Evolutionary conservation across 2,113 vertebrate genomes (phyloP).

Genomic region (Caretta caretta): DNA sequence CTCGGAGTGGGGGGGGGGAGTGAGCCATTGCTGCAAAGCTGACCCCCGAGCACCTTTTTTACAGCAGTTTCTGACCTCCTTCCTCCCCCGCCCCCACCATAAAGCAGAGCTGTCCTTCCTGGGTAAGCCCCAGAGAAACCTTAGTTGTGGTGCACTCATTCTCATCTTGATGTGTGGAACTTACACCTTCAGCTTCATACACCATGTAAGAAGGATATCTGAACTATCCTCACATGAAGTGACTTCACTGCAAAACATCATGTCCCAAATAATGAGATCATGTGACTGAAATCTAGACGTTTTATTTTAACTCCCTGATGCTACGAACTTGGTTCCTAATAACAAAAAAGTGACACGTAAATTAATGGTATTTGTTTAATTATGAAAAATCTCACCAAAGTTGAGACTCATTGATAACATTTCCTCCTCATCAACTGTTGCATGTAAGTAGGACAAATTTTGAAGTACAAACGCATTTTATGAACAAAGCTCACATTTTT

Average conservation of each 20-base stretch:
- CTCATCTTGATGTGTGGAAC: background rate
- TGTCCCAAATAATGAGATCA: background rate
- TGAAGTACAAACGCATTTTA: background rate
- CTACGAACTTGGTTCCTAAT: background rate
- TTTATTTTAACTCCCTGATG: background rate
- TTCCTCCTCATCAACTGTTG: background rate
- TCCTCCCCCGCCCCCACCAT: no score
- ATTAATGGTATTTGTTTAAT: background rate
- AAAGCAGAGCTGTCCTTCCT: no score
- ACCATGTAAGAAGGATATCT: background rate
- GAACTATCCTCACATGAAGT: background rate
- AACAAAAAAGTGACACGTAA: background rate
- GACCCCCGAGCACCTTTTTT: no score
- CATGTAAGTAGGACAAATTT: background rate
- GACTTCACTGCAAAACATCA: background rate
- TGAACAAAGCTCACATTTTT: background rate
- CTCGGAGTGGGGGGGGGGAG: no score
- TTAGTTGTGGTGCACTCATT: no score
- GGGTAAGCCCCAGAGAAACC: no score
- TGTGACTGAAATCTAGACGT: background rate
- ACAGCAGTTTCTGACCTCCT: no score
- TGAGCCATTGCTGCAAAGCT: no score
- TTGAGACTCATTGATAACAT: background rate
- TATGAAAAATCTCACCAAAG: background rate
- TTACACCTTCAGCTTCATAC: background rate